Evolutionary conservation across 2,797 vertebrate genomes (phyloP), one percentile per base, ranked within the genome.

Genomic region (Rhynchotus rufescens): DNA sequence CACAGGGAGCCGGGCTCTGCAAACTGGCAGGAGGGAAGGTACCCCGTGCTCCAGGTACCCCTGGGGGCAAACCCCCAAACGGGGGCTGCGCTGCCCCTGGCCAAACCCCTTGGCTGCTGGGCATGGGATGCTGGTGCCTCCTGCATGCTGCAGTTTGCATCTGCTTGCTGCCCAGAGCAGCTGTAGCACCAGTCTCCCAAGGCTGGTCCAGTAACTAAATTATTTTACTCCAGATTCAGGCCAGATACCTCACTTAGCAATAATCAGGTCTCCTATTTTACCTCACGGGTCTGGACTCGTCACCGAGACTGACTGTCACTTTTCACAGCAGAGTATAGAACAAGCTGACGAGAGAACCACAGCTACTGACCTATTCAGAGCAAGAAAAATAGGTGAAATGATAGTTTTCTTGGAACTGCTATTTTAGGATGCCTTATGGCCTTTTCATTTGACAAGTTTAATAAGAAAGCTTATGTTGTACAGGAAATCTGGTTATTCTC

Each of bases 401-500:
- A 45, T 16, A 61, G 42, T 71, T 82, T 67, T 90, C 73, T 92
- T 78, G 78, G 30, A 91, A 78, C 75, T 66, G 83, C 57, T 88
- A 9, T 93, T 93, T 91, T 64, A 82, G 76, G 69, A 85, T 90
- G 80, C 77, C 59, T 77, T 92, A 56, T 52, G 69, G 88, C 62
- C 60, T 88, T 91, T 91, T 80, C 1, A 0, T 92, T 90, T 7
- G 17, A 78, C 67, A 80, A 84, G 60, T 47, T 88, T 69, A 85
- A 85, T 80, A 80, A 68, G 72, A 92, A 83, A 90, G 51, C 19
- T 80, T 83, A 54, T 85, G 74, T 71, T 2, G 26, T 32, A 40
- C 94, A 93, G 93, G 93, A 94, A 93, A 92, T 96, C 64, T 95
- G 79, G 79, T 94, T 89, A 90, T 76, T 73, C 71, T 94, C 94